phyloP scores from a whole-genome alignment of 2,888 invertebrate species.

The Dermolepida albohirtum region DNA sequence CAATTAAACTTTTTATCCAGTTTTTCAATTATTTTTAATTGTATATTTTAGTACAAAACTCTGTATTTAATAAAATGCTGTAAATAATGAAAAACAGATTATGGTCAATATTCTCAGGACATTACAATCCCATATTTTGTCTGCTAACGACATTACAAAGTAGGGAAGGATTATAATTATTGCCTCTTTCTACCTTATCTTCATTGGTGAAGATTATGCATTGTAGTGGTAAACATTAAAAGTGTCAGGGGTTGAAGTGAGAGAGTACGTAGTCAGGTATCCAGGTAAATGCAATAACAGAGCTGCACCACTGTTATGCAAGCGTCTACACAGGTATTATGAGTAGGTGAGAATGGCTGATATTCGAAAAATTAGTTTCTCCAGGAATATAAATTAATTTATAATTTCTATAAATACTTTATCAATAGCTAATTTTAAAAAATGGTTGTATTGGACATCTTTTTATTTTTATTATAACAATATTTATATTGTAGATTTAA shows the following conservation, averaged over 20 bases:
- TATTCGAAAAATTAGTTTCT: conserved; percentile 2
- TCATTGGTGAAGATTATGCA: conserved; percentile 33
- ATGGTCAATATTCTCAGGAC: background rate
- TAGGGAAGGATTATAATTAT: conserved; percentile 34
- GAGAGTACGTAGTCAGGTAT: conserved; percentile 51
- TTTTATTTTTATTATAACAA: too few relatives aligned
- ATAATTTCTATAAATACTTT: too few relatives aligned
- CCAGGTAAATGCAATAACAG: conserved; percentile 63
- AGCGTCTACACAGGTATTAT: conserved; percentile 46
- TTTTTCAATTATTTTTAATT: too few relatives aligned
- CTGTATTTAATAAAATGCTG: background rate
- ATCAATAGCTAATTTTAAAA: too few relatives aligned
- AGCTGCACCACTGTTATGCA: conserved; percentile 57
- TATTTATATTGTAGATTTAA: too few relatives aligned
- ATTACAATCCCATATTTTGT: background rate
- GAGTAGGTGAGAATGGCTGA: conserved; percentile 24
- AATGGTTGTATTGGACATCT: too few relatives aligned
- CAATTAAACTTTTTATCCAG: too few relatives aligned
- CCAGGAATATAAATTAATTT: too few relatives aligned
- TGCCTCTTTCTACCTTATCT: conserved; percentile 41
- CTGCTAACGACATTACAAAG: conserved; percentile 9
- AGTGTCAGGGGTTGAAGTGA: conserved; percentile 45
- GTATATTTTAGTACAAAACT: too few relatives aligned
- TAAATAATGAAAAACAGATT: conserved; percentile 1
- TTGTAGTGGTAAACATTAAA: conserved; percentile 45